Conservation (phyloP, 2,888 invertebrate genomes). For the Diadegma fenestrale region DNA sequence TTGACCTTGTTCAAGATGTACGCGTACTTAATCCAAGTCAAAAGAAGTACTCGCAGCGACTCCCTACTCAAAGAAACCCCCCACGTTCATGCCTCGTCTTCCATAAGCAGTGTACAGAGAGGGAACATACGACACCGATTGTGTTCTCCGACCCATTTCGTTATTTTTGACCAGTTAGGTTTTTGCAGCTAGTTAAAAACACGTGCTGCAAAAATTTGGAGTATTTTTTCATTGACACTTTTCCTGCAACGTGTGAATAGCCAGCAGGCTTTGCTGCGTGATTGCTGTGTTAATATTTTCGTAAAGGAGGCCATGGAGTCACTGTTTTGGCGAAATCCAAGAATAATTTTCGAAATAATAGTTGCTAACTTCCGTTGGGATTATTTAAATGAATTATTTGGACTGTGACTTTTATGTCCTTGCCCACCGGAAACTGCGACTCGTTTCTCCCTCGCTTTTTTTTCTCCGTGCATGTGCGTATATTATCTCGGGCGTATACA, state of each 20-base stretch:
- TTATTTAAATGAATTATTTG: constrained; percentile 38
- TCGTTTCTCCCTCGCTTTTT: constrained; percentile 61
- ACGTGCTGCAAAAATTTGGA: background rate
- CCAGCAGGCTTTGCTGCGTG: background rate
- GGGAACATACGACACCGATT: background rate
- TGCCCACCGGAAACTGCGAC: constrained; percentile 66
- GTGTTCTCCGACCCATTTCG: background rate
- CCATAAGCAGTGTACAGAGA: background rate
- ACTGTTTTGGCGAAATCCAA: constrained; percentile 5
- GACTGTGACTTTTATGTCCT: constrained; percentile 39
- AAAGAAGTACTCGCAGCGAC: background rate
- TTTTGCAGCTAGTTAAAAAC: background rate
- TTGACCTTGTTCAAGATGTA: constrained; percentile 24
- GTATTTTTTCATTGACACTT: background rate
- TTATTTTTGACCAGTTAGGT: background rate
- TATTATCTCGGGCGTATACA: constrained; percentile 59
- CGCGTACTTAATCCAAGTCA: background rate
- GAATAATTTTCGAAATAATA: constrained; percentile 15
- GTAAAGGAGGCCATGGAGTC: background rate
- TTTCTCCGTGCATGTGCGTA: constrained; percentile 49
- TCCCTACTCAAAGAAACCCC: background rate
- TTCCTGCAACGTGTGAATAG: background rate
- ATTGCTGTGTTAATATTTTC: background rate
- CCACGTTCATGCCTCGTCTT: background rate
- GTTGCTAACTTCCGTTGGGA: constrained; percentile 19